Base-by-base conservation (phyloP, 2,888 invertebrate genomes). In the Sympetrum striolatum region DNA sequence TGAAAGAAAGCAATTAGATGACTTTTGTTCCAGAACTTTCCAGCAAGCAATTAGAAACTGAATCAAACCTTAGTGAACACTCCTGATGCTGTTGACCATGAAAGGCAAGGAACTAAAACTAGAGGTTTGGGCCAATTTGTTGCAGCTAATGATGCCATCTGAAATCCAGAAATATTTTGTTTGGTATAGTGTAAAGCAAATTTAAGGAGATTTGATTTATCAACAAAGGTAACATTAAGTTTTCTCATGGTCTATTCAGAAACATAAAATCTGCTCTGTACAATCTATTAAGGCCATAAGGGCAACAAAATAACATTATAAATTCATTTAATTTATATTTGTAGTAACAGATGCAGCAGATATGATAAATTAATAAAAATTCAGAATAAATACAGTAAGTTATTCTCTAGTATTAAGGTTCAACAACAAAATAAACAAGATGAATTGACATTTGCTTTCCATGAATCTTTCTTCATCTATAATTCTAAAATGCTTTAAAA, bases 141-240 rank as follows among this genome's bases (percentile, higher is more conserved):
- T 22, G 99, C 99, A 92, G 99, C 98, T 92, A 99, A 95, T 10
- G 98, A 98, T 91, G 99, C 99, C 99, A 99, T 99, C 98, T 99
- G 94, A 81, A 93, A 91, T 90, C 93, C 92, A 92, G 18, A 35
- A 18, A 53, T 1, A 18, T 18, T 44, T 8, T 2, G 12, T 18
- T 3, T 31, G 5, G 31, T 25, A 73, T 73, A 31, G 31, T 2
- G 25, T 8, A 73, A 2, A 73, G 8, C 4, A 25, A 25, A 31
- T 25, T 73, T 25, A 25, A 10, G 1, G 31, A 25, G 31, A 44
- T 18, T 18, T 22, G 12, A 37, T 81, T 18, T 18, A 0, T 44
- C 31, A 81, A 37, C 22, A 5, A 64, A 4, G 3, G 0, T 6
- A 64, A 22, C 8, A 64, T 22, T 25, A 5, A 22, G 22, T 1